These are phyloP conservation scores for Oscheius sp. DNA, from an alignment of 2,888 invertebrate genomes.

Conservation along the genomic window DNA sequence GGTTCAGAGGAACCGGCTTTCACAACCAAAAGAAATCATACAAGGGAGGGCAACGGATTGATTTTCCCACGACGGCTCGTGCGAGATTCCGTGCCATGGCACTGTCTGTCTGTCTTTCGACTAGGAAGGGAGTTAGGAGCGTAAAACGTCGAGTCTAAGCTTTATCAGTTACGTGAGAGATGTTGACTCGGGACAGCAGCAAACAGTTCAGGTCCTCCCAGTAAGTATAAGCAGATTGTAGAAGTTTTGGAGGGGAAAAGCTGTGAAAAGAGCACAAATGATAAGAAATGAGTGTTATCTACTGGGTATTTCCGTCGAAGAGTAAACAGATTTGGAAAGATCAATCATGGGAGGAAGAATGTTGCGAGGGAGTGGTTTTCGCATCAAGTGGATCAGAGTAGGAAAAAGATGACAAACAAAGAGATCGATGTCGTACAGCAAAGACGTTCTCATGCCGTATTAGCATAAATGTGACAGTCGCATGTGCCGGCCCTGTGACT, in stretches of 20 bases:
- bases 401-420: slow-evolving; percentile 26
- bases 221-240: no score
- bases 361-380: slow-evolving; percentile 18
- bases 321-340: slow-evolving; percentile 16
- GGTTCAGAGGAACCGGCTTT: slow-evolving; percentile 20
- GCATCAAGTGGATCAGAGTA: slow-evolving; percentile 5
- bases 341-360: not conserved
- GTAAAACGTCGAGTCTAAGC: slow-evolving; percentile 21
- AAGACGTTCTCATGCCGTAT: slow-evolving; percentile 30
- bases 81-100: no score
- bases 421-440: slow-evolving; percentile 32
- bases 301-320: slow-evolving; percentile 10
- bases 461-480: slow-evolving; percentile 37
- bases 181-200: slow-evolving; percentile 28
- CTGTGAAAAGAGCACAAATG: slow-evolving; percentile 14
- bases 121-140: slow-evolving; percentile 21
- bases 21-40: slow-evolving; percentile 7
- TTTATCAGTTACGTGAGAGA: slow-evolving; percentile 33
- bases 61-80: slow-evolving; percentile 8
- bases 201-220: slow-evolving; percentile 7
- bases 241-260: slow-evolving; percentile 15
- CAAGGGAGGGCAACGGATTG: not conserved
- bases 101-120: not conserved
- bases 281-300: slow-evolving; percentile 15
- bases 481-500: slow-evolving; percentile 18